Evolutionary conservation across 2,797 vertebrate genomes (phyloP).

Genomic region (Anisognathus igniventris): DNA sequence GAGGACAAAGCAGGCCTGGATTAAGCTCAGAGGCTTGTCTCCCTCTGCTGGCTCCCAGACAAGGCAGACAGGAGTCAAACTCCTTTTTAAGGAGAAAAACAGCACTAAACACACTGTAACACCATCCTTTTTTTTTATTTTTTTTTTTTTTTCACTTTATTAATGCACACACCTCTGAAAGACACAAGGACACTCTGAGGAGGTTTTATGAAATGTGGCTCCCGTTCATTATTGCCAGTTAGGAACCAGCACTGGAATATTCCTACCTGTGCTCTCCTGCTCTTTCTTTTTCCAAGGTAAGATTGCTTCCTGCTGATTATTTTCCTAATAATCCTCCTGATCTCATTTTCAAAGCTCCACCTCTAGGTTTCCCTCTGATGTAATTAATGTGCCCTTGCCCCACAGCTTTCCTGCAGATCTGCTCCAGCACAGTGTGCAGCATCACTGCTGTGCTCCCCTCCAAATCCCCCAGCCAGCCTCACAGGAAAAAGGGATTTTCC

Average conservation of each 20-base stretch:
- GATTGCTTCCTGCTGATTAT: neutral
- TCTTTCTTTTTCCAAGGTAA: neutral
- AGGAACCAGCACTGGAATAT: neutral
- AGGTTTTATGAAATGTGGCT: neutral
- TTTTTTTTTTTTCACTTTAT: neutral
- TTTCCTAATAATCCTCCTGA: neutral
- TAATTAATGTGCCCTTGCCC: neutral
- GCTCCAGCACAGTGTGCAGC: neutral
- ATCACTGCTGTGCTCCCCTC: neutral
- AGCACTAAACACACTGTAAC: neutral
- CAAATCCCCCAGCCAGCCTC: neutral
- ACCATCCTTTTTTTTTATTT: neutral
- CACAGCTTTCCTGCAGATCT: neutral
- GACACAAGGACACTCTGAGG: neutral
- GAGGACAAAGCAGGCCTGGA: neutral
- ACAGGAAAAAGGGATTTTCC: neutral
- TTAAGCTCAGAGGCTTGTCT: constrained; percentile 67
- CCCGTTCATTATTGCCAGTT: neutral
- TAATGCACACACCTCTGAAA: neutral
- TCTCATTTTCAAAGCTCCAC: neutral
- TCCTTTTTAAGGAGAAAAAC: neutral
- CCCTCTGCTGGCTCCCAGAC: constrained; percentile 66
- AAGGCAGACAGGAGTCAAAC: neutral
- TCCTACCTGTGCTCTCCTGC: neutral
- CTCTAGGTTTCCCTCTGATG: neutral